Evolutionary conservation across 30 jellyfish, hydroid and myxozoan genomes (phyloP), one percentile per base, ranked within the genome.

Genomic region (Euphysa ruthae): DNA sequence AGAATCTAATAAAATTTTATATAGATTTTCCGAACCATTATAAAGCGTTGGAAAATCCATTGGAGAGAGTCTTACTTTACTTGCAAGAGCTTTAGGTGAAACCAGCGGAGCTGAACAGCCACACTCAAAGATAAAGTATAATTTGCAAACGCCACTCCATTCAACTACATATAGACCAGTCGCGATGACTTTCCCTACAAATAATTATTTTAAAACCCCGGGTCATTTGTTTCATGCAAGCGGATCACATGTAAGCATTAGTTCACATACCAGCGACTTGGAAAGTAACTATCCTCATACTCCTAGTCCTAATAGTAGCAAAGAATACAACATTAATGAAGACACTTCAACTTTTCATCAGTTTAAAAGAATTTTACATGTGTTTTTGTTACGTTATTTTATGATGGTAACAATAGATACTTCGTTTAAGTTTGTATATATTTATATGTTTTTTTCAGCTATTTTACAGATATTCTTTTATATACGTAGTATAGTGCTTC

Each of bases 21-120:
- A 32, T 29, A 55, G 71, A 44, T 52, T 77, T 82, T 61, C 92
- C 18, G 71, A 66, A 43, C 68, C 92, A 49, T 34, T 77, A 7
- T 63, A 35, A 7, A 21, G 28, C 8, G 78, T 77, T 20, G 92
- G 92, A 32, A 31, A 77, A 33, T 77, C 81, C 21, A 69, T 77
- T 19, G 83, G 78, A 19, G 43, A 66, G 44, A 78, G 92, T 21
- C 77, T 61, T 27, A 32, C 23, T 18, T 32, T 25, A 62, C 30
- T 61, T 13, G 74, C 74, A 18, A 18, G 25, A 15, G 74, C 74
- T 20, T 25, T 61, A 20, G 60, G 74, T 8, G 52, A n/a, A 38
- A 38, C 52, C 12, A 8, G n/a, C 52, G 12, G n/a, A 38, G n/a
- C n/a, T 8, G 8, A n/a, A 38, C 22, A 28, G 60, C 19, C 19